A percentile compares a stretch with the other conserved stretches of the same genome.
Evolutionary conservation across 1,140 invertebrate species (phyloP).

Genomic region (Drosophila arizonae): DNA sequence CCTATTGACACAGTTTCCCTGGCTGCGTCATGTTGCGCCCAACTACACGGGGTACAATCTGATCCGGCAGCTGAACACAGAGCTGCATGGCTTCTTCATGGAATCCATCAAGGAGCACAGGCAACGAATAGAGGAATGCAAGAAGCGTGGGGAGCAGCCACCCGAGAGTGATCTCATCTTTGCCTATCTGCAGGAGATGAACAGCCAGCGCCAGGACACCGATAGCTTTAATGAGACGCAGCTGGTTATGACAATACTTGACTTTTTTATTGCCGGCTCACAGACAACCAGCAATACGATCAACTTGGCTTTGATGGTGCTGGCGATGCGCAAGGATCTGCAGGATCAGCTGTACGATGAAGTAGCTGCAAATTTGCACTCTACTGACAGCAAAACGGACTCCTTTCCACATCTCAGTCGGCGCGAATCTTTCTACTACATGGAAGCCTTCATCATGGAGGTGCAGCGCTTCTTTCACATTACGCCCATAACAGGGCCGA

Average conservation of each 20-base stretch:
- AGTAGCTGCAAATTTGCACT: constrained; percentile 83
- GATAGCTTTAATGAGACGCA: constrained; percentile 87
- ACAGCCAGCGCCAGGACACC: constrained; percentile 69
- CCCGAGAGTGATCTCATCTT: constrained; percentile 88
- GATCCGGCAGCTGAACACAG: constrained; percentile 86
- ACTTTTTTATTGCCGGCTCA: constrained; percentile 88
- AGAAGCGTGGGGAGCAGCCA: constrained; percentile 22
- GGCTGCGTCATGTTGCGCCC: constrained; percentile 88
- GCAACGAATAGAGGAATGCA: constrained; percentile 83
- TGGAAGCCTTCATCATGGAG: constrained; percentile 87
- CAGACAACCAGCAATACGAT: constrained; percentile 89
- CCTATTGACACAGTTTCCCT: constrained; percentile 87
- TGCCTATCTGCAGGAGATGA: constrained; percentile 89
- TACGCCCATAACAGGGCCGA: constrained; percentile 87
- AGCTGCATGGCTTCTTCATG: constrained; percentile 85
- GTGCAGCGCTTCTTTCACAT: constrained; percentile 86
- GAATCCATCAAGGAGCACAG: constrained; percentile 87
- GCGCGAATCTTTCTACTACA: constrained; percentile 85
- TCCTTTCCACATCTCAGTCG: constrained; percentile 68
- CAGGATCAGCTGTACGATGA: constrained; percentile 88
- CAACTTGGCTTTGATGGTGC: constrained; percentile 88
- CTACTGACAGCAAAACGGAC: constrained; percentile 7
- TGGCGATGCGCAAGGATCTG: constrained; percentile 86
- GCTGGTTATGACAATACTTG: constrained; percentile 87
- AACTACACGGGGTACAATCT: constrained; percentile 87